Percentiles rank a stretch among this genome's conserved stretches.
Evolutionary conservation across 2,797 vertebrate species (phyloP).

Genomic region (Anolis apletophallus): DNA sequence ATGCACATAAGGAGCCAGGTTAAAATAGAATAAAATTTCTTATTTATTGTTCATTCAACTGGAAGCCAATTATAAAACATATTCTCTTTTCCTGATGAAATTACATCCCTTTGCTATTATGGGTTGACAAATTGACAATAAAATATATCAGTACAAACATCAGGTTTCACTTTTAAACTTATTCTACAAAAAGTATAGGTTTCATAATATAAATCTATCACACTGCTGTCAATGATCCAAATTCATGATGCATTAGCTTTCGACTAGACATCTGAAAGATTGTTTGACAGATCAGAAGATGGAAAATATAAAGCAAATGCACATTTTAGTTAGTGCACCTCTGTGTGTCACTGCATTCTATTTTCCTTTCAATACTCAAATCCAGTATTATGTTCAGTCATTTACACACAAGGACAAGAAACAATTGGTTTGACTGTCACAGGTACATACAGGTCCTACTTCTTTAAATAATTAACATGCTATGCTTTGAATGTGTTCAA

Average conservation of each 20-base stretch:
- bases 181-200: neutral
- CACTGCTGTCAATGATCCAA: slow-evolving; percentile 2
- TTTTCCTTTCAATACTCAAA: neutral
- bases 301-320: neutral
- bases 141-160: slow-evolving; percentile 18
- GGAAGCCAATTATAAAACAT: neutral
- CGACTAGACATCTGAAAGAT: neutral
- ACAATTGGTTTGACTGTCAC: neutral
- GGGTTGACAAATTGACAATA: slow-evolving; percentile 12
- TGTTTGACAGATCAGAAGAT: neutral
- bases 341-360: neutral
- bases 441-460: neutral
- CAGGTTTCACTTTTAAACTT: slow-evolving; percentile 14
- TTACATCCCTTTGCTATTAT: slow-evolving; percentile 1
- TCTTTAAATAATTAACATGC: neutral
- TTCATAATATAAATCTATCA: neutral
- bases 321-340: neutral
- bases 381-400: neutral
- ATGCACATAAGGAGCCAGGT: neutral
- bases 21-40: neutral
- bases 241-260: slow-evolving; percentile 13
- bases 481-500: neutral
- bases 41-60: neutral
- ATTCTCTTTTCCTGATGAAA: neutral
- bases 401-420: neutral